Percentiles rank a stretch among this genome's conserved stretches.
Conservation (phyloP, 2,888 invertebrate genomes). For the Griposia aprilina region DNA sequence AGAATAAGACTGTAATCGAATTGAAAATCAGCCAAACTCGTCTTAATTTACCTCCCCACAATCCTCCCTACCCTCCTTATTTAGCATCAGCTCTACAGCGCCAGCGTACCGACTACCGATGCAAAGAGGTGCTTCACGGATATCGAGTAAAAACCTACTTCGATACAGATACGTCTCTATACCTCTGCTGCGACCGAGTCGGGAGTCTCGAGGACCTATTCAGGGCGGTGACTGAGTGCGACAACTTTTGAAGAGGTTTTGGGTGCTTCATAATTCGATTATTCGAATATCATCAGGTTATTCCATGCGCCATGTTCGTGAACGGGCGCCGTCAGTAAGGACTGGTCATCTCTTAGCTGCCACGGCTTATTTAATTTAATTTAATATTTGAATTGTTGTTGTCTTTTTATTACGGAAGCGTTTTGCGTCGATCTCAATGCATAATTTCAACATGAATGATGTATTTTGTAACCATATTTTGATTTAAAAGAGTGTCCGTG, state of each 20-base stretch:
- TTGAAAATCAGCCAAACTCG: background rate
- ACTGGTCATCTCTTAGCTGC: no score
- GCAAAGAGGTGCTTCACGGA: conserved; percentile 49
- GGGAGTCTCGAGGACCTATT: conserved; percentile 35
- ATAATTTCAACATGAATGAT: no score
- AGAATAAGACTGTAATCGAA: background rate
- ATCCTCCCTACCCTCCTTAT: background rate
- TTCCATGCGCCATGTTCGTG: no score
- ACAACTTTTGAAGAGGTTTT: conserved; percentile 17
- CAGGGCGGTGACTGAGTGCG: conserved; percentile 1
- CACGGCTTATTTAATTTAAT: no score
- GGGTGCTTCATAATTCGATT: background rate
- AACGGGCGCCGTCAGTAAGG: no score
- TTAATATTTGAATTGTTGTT: no score
- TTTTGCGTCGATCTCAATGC: no score
- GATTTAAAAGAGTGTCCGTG: no score
- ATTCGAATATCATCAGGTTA: background rate
- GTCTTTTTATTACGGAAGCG: no score
- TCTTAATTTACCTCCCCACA: background rate
- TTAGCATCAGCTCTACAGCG: conserved; percentile 22
- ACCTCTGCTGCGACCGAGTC: background rate
- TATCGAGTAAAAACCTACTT: conserved; percentile 25
- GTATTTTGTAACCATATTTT: no score
- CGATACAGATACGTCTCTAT: conserved; percentile 26
- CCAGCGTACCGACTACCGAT: background rate